Percentiles rank a stretch among this genome's conserved stretches.
phyloP scores from a whole-genome alignment of 2,888 invertebrate species.

The Drosophila buzzatii region DNA sequence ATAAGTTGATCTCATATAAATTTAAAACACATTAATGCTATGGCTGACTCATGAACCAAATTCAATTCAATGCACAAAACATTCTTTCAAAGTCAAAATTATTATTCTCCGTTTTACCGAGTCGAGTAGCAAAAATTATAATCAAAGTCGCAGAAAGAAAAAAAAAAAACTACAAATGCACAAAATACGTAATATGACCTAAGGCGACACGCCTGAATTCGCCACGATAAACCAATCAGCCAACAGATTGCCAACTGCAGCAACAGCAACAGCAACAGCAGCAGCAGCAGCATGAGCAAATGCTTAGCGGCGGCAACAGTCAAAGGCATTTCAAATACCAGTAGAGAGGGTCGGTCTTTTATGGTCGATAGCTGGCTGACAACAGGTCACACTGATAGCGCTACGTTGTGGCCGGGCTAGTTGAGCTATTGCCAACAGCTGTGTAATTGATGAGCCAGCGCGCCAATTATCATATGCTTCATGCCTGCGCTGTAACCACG shows the following conservation, averaged over 20 bases:
- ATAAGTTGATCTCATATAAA: slow-evolving; percentile 51
- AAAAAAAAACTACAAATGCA: slow-evolving; percentile 24
- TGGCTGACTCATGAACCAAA: slow-evolving; percentile 46
- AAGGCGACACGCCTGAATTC: slow-evolving; percentile 77
- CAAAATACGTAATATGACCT: slow-evolving; percentile 67
- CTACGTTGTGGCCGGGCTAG: slow-evolving; percentile 16
- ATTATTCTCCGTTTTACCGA: slow-evolving; percentile 38
- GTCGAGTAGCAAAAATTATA: background rate
- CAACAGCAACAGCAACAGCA: slow-evolving; percentile 42
- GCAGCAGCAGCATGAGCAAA: slow-evolving; percentile 14
- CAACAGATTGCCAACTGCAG: slow-evolving; percentile 56
- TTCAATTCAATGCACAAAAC: slow-evolving; percentile 47
- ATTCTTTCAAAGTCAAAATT: slow-evolving; percentile 74
- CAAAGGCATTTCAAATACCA: slow-evolving; percentile 24
- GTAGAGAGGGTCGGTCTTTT: background rate
- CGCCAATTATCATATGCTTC: slow-evolving; percentile 54
- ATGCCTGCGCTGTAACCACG: slow-evolving; percentile 23
- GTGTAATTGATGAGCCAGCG: slow-evolving; percentile 45
- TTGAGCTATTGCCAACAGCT: slow-evolving; percentile 25
- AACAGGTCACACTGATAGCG: slow-evolving; percentile 35
- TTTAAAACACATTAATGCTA: slow-evolving; percentile 70
- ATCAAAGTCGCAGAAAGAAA: slow-evolving; percentile 29
- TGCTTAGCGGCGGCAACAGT: slow-evolving; percentile 34
- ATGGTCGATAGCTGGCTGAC: slow-evolving; percentile 18
- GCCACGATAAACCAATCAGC: slow-evolving; percentile 82